A percentile compares a stretch with the other conserved stretches of the same genome.
phyloP scores from a whole-genome alignment of 2,113 vertebrate genomes.

The Osmerus eperlanus region DNA sequence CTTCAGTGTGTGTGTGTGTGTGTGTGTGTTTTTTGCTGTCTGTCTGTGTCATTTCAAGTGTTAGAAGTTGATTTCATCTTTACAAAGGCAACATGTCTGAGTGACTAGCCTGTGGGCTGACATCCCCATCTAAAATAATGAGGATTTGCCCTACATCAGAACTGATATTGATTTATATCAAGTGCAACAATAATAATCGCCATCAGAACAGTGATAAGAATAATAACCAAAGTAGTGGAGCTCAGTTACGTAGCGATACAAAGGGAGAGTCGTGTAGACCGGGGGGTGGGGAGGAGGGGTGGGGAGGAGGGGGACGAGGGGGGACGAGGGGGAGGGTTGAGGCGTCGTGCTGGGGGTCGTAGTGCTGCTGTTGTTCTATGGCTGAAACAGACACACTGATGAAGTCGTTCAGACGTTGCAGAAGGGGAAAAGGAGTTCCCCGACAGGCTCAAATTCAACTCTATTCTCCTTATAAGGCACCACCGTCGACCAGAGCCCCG shows the following conservation, averaged over 20 bases:
- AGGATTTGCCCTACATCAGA: conserved; percentile 75
- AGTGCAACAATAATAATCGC: conserved; percentile 53
- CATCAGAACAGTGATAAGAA: conserved; percentile 39
- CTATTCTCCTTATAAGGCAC: neutral
- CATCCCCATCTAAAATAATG: conserved; percentile 98
- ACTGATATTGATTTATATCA: conserved; percentile 52
- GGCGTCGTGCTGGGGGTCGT: conserved; percentile 1
- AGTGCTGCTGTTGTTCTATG: conserved; percentile 1
- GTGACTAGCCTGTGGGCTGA: conserved; percentile 43
- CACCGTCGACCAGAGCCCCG: conserved; percentile 34
- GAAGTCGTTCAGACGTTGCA: conserved; percentile 11
- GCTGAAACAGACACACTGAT: neutral
- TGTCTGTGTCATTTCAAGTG: conserved; percentile 58
- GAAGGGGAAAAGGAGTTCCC: neutral
- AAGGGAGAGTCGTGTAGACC: conserved; percentile 31
- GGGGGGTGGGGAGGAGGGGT: neutral
- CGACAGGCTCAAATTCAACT: conserved; percentile 19
- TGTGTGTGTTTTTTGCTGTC: conserved; percentile 27
- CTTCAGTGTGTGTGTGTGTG: conserved; percentile 24
- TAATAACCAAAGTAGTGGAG: conserved; percentile 44
- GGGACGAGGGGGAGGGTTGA: conserved; percentile 2
- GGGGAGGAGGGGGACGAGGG: neutral
- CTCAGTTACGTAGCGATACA: conserved; percentile 47
- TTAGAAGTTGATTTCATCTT: conserved; percentile 44
- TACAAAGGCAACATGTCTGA: conserved; percentile 33